Base-by-base conservation (phyloP, 2,888 invertebrate genomes). In the Cephus runcator region DNA sequence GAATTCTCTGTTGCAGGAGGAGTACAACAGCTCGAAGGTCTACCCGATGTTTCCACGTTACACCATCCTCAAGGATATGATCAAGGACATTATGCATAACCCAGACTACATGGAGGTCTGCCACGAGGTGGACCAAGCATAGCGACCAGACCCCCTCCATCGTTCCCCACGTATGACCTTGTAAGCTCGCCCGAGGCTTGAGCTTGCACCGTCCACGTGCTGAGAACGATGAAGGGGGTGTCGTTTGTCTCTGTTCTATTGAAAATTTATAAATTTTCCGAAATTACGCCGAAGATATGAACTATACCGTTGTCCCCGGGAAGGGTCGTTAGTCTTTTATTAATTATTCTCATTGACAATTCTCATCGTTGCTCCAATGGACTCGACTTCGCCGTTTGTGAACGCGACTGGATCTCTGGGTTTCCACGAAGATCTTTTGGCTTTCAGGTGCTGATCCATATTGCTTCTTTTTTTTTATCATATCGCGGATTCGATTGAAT, bases 61-160 rank as follows among this genome's bases (percentile, higher is more conserved):
- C 93, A 96, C 97, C 81, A 97, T 98, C 94, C 94, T 99, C 85
- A 99, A 99, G 92, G 97, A 98, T 91, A 98, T 99, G 98, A 98
- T 98, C 89, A 98, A 98, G 93, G 97, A 97, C 89, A 97, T 98
- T 87, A 96, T 98, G 95, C 96, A 97, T 88, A 96, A 98, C 92
- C 98, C 98, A n/a, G 97, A 97, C 92, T 98, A 98, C 93, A 97
- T 98, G 96, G 98, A 98, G 92, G 97, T 98, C 82, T 97, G 97
- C 92, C 98, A 98, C 91, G 98, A 98, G 92, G 94, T 96, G 91
- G 97, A 96, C 82, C 91, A 89, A 85, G 87, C 90, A 90, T 91
- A 91, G 88, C 90, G 89, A 83, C 88, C 89, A 79, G 89, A 91
- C 87, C 89, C 90, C 88, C 90, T 89, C 86, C 91, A 90, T 87